phyloP scores from a whole-genome alignment of 1,140 invertebrate genomes.

The Drosophila ironensis region DNA sequence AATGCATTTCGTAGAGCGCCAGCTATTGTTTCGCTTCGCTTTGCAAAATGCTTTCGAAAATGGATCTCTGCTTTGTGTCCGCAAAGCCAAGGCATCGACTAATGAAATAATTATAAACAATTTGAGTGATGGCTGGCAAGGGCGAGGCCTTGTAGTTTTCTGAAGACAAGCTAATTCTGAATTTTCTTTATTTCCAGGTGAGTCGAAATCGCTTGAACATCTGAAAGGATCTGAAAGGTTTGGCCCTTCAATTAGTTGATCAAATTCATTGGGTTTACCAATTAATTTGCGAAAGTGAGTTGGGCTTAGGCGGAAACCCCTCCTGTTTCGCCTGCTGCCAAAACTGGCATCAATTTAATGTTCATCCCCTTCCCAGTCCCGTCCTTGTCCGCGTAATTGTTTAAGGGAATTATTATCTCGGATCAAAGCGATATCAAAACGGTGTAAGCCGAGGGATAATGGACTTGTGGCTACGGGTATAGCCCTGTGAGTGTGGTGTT shows the following conservation, averaged over 20 bases:
- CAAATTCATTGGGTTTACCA: neutral
- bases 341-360: neutral
- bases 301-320: neutral
- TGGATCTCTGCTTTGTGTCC: constrained; percentile 54
- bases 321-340: neutral
- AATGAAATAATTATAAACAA: constrained; percentile 38
- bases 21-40: constrained; percentile 33
- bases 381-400: constrained; percentile 10
- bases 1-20: constrained; percentile 43
- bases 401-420: constrained; percentile 26
- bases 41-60: constrained; percentile 14
- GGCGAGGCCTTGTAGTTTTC: neutral
- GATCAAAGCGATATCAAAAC: constrained; percentile 31
- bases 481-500: constrained; percentile 7
- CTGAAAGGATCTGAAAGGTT: neutral
- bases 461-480: constrained; percentile 22
- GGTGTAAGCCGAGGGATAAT: constrained; percentile 37
- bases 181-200: neutral
- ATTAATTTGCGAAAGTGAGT: constrained; percentile 6
- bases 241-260: no score
- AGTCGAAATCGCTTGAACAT: neutral
- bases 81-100: constrained; percentile 7
- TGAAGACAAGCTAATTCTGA: neutral
- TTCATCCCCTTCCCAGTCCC: no score
- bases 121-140: constrained; percentile 14